Conservation (phyloP, 2,113 vertebrate species). For the Zosterops borbonicus region DNA sequence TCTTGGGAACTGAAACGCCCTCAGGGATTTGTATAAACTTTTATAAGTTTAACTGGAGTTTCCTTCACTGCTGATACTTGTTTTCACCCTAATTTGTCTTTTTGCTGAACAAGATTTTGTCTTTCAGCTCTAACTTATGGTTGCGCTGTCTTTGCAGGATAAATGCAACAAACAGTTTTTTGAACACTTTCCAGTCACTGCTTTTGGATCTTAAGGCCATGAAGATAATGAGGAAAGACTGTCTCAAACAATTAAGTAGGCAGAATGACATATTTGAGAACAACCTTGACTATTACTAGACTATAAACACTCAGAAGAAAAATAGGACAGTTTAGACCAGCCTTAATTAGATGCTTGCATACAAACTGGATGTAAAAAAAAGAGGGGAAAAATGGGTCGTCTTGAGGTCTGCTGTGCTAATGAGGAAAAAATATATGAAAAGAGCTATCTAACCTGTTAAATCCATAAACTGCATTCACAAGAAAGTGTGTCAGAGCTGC, state of each 20-base stretch:
- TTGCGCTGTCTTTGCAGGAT: neutral
- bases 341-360: neutral
- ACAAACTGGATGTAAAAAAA: neutral
- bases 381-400: neutral
- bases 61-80: conserved; percentile 7
- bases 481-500: neutral
- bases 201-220: neutral
- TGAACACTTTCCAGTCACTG: conserved; percentile 30
- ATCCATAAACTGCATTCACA: neutral
- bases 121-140: neutral
- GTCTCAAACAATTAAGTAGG: conserved; percentile 21
- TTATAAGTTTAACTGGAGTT: neutral
- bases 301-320: neutral
- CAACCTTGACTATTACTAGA: neutral
- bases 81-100: conserved; percentile 32
- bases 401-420: neutral
- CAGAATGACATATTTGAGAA: conserved; percentile 6
- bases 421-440: neutral
- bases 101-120: conserved; percentile 3
- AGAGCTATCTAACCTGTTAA: neutral
- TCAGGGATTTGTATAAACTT: neutral
- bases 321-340: neutral
- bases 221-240: conserved; percentile 24
- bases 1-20: neutral
- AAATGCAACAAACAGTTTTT: neutral